A percentile compares a stretch with the other conserved stretches of the same genome.
Conservation (phyloP, 1,140 invertebrate genomes). For the Macrobrachium nipponense region DNA sequence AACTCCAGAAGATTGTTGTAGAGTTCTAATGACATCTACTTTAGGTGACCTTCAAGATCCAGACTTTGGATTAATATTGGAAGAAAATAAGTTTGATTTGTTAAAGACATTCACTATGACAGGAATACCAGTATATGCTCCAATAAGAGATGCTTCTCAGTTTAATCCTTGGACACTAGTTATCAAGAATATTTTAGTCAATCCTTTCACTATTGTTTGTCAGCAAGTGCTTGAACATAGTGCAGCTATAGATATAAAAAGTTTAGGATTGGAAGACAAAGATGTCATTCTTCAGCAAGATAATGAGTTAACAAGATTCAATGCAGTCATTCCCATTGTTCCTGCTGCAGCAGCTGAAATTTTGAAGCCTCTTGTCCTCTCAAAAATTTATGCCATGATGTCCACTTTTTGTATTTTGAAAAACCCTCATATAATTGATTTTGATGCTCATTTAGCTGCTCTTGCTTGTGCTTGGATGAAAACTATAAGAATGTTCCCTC, state of each 20-base stretch:
- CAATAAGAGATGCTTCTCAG: conserved; percentile 56
- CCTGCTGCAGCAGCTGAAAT: conserved; percentile 25
- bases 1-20: conserved; percentile 56
- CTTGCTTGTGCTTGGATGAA: conserved; percentile 62
- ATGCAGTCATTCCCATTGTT: conserved; percentile 58
- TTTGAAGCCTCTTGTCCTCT: conserved; percentile 45
- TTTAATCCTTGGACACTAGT: conserved; percentile 61
- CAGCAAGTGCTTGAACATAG: conserved; percentile 46
- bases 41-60: conserved; percentile 58
- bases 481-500: conserved; percentile 40
- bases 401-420: conserved; percentile 63
- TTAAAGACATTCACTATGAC: conserved; percentile 57
- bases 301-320: conserved; percentile 53
- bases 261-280: conserved; percentile 32
- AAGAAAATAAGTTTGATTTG: conserved; percentile 56
- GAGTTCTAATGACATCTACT: conserved; percentile 49
- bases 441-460: conserved; percentile 56
- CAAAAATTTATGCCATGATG: conserved; percentile 55
- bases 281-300: conserved; percentile 47
- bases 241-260: conserved; percentile 15
- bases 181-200: conserved; percentile 54
- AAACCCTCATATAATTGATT: conserved; percentile 62
- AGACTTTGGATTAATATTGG: conserved; percentile 29
- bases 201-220: conserved; percentile 55
- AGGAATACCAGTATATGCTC: conserved; percentile 60